Evolutionary conservation across 2,113 vertebrate species (phyloP).

Genomic region (Bambusicola thoracicus): DNA sequence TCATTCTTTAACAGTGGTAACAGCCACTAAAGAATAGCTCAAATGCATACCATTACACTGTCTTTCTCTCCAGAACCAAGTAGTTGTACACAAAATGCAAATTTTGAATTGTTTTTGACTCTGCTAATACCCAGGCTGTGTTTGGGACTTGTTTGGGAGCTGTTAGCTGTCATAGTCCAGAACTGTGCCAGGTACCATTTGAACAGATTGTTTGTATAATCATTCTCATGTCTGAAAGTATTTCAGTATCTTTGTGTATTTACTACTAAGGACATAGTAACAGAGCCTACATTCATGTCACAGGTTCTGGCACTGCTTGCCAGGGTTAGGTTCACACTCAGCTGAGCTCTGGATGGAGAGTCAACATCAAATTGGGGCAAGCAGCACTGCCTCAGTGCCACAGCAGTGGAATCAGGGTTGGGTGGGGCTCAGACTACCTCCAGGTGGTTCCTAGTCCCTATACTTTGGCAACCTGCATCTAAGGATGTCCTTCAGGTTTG

Average conservation of each 20-base stretch:
- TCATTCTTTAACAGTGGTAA: neutral
- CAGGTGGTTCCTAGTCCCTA: neutral
- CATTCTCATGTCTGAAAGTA: neutral
- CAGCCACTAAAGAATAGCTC: neutral
- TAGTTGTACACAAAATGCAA: accelerated
- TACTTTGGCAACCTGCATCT: neutral
- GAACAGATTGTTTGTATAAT: neutral
- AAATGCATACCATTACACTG: neutral
- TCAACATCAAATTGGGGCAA: neutral
- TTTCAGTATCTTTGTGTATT: neutral
- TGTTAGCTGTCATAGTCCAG: neutral
- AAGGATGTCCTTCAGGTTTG: neutral
- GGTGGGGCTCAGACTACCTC: neutral
- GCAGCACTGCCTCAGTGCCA: accelerated
- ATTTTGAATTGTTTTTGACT: neutral
- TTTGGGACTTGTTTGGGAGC: neutral
- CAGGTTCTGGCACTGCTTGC: neutral
- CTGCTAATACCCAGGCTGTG: neutral
- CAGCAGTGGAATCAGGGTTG: neutral
- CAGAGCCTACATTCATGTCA: neutral
- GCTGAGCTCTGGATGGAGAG: neutral
- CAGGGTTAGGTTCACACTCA: neutral
- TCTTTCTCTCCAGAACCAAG: neutral
- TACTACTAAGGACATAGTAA: neutral
- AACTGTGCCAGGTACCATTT: neutral